phyloP scores from a whole-genome alignment of 2,797 vertebrate genomes.

The Orestias chungarensis region DNA sequence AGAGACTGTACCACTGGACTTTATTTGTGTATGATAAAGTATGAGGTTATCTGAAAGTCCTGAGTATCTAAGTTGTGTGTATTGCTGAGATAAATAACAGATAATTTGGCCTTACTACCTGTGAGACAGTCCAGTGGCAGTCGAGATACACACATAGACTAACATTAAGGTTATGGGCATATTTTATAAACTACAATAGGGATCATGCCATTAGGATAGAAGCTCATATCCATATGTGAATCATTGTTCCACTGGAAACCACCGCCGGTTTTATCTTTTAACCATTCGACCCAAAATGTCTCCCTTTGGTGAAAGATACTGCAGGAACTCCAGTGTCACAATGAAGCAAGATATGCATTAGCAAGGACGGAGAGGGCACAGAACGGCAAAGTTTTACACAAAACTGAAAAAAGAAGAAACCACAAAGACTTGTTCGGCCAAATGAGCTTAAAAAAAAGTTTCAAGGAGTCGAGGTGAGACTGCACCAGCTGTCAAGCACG shows the following conservation, averaged over 20 bases:
- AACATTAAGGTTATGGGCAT: not conserved
- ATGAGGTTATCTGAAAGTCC: not conserved
- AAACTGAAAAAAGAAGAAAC: not conserved
- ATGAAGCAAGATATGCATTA: not conserved
- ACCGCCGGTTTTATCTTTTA: not conserved
- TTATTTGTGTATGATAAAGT: not conserved
- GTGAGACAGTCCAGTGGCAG: slow-evolving; percentile 8
- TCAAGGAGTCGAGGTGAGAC: not conserved
- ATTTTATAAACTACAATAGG: not conserved
- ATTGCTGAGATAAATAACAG: not conserved
- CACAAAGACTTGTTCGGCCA: too few species aligned
- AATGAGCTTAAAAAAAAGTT: too few species aligned
- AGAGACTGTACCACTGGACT: not conserved
- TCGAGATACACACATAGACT: not conserved
- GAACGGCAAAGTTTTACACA: not conserved
- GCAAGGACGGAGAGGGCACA: not conserved
- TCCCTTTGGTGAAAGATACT: not conserved
- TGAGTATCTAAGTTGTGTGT: not conserved
- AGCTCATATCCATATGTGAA: not conserved
- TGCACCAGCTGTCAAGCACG: too few species aligned
- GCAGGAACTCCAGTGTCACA: not conserved
- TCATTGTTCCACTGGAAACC: not conserved
- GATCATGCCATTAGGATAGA: not conserved
- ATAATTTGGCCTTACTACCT: not conserved
- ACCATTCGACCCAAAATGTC: not conserved